Evolutionary conservation across 2,888 invertebrate species (phyloP).

Genomic region (Quadroppia sp.): DNA sequence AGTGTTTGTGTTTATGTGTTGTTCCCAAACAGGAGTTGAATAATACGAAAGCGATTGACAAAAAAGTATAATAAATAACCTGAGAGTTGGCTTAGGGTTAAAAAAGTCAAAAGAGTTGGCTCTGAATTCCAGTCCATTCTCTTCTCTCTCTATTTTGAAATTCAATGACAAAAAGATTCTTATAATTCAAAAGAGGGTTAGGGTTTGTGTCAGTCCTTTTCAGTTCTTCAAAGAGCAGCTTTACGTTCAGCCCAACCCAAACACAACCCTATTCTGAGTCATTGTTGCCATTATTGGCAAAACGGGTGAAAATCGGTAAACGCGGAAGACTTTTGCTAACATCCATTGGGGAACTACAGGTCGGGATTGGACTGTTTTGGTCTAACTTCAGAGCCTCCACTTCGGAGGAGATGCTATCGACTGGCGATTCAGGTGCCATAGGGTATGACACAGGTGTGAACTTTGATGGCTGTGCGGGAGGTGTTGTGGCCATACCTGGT

Average conservation of each 20-base stretch:
- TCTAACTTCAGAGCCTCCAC: conserved; percentile 46
- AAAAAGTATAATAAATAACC: conserved; percentile 27
- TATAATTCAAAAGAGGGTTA: conserved; percentile 7
- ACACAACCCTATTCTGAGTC: conserved; percentile 21
- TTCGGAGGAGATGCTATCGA: conserved; percentile 46
- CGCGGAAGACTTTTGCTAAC: conserved; percentile 43
- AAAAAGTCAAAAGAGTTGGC: neutral
- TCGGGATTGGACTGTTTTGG: conserved; percentile 32
- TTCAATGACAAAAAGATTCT: neutral
- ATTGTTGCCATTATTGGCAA: conserved; percentile 48
- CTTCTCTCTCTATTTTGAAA: neutral
- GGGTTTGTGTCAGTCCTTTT: neutral
- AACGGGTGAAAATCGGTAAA: conserved; percentile 47
- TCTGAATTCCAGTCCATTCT: conserved; percentile 12
- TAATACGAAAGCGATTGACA: neutral
- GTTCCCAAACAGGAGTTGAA: conserved; percentile 20
- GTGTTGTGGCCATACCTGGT: conserved; percentile 22
- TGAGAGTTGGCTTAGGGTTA: conserved; percentile 26
- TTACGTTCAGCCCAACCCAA: neutral
- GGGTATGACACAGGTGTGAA: conserved; percentile 37
- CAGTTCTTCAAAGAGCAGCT: too few relatives aligned
- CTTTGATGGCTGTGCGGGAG: neutral
- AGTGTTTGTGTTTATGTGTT: neutral
- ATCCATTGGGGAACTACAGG: conserved; percentile 45
- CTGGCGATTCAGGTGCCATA: conserved; percentile 46